Base-by-base conservation (phyloP, 2,797 vertebrate genomes). In the Vespertilio murinus region DNA sequence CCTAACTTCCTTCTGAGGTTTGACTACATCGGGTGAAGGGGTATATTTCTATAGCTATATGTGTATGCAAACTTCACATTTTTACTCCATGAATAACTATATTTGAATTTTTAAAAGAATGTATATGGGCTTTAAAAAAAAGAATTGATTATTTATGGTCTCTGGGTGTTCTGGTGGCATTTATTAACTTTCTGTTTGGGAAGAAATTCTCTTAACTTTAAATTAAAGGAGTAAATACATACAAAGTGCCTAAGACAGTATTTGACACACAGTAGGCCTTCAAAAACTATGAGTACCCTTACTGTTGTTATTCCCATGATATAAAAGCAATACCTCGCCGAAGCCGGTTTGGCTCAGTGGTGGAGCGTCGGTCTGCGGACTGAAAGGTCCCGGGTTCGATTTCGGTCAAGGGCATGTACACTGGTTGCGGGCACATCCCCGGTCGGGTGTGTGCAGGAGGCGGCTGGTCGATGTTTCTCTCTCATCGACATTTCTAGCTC, bases 291-390 rank as follows among this genome's bases (percentile, higher is more conserved):
- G 45, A 90, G 23, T 13, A 3, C 6, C 22, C 4, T 79, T n/a
- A 77, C 12, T 16, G 6, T 14, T 20, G 1, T 13, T 9, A 23
- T 0, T 10, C 35, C 10, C 52, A 38, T 42, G 47, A 38, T 4
- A 18, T 38, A 52, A 64, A 73, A 80, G 93, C 30, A 28, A 73
- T 99, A 99, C 99, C 99, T 99, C 99, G n/a, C n/a, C n/a, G n/a
- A n/a, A n/a, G n/a, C n/a, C n/a, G n/a, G n/a, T n/a, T n/a, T n/a
- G n/a, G n/a, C n/a, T n/a, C n/a, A n/a, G n/a, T n/a, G n/a, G n/a
- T n/a, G n/a, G n/a, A n/a, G n/a, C n/a, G n/a, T n/a, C n/a, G n/a
- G n/a, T n/a, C n/a, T n/a, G n/a, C n/a, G n/a, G n/a, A n/a, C n/a
- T n/a, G n/a, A n/a, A n/a, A n/a, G n/a, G n/a, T n/a, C n/a, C n/a